These are phyloP conservation scores for Patiria miniata DNA, from an alignment of 35 echinoderm and acorn worm genomes.

Conservation along the genomic window DNA sequence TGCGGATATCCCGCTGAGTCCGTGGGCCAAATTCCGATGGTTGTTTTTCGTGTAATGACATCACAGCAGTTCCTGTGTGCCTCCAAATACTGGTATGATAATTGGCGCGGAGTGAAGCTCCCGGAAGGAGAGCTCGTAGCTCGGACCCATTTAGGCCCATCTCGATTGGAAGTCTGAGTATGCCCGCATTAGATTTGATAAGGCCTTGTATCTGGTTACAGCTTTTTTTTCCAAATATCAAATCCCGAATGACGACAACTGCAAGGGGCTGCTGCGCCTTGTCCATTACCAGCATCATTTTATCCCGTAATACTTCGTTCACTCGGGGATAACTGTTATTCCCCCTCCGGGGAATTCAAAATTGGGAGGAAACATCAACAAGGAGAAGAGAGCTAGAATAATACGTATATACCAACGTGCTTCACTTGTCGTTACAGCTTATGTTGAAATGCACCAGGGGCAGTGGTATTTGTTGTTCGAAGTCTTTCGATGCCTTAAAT, in stretches of 20 bases:
- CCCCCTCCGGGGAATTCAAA: no score
- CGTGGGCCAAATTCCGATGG: not conserved
- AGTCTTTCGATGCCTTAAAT: no score
- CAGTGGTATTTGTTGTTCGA: no score
- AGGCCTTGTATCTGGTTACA: not conserved
- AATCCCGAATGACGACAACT: conserved; percentile 3
- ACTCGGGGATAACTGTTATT: no score
- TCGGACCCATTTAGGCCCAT: not conserved
- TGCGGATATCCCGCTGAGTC: not conserved
- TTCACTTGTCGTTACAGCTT: no score
- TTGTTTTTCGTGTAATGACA: conserved; percentile 1
- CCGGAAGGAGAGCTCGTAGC: not conserved
- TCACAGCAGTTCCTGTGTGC: not conserved
- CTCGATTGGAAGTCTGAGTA: not conserved
- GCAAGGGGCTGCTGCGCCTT: not conserved
- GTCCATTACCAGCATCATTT: not conserved
- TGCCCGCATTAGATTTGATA: not conserved
- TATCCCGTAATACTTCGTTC: no score
- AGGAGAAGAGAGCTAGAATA: no score
- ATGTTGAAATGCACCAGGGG: no score
- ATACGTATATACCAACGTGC: no score
- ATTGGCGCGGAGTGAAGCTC: not conserved
- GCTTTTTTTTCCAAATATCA: not conserved
- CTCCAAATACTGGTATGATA: not conserved
- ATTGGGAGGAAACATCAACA: no score